phyloP scores from a whole-genome alignment of 2,888 invertebrate genomes.

The Ariolimax columbianus region DNA sequence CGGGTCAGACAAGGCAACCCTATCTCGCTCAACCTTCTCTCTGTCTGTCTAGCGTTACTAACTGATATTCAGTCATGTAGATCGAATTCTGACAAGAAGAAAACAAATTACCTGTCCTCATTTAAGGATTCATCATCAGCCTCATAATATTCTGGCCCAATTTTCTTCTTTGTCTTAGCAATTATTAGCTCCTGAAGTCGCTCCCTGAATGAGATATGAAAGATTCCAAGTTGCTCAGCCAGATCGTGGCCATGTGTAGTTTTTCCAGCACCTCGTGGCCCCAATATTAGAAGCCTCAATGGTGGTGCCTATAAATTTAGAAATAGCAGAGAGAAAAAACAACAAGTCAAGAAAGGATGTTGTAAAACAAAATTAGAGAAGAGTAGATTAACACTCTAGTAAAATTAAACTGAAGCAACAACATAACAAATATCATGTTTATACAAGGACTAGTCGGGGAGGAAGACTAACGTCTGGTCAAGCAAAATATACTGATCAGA shows the following conservation, averaged over 20 bases:
- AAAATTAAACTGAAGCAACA: no score
- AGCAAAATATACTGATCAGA: no score
- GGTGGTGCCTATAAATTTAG: conserved; percentile 75
- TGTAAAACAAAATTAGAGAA: not conserved
- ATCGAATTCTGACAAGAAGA: not conserved
- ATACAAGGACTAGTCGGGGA: no score
- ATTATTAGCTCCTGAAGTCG: conserved; percentile 78
- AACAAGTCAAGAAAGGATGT: no score
- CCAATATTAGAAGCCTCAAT: conserved; percentile 74
- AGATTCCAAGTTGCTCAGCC: conserved; percentile 77
- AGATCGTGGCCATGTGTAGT: conserved; percentile 75
- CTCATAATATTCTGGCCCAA: conserved; percentile 77
- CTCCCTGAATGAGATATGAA: conserved; percentile 79
- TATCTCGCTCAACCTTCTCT: no score
- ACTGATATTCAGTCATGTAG: not conserved
- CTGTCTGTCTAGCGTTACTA: not conserved
- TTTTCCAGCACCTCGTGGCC: conserved; percentile 78
- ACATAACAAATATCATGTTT: no score
- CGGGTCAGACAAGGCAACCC: no score
- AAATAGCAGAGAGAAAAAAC: not conserved
- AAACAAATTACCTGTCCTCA: conserved; percentile 52
- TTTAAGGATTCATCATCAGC: conserved; percentile 70
- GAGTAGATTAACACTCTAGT: not conserved
- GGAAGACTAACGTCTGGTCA: no score
- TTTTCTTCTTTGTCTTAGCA: conserved; percentile 77